Conservation (phyloP, 2,113 vertebrate species). For the Lutjanus erythropterus region DNA sequence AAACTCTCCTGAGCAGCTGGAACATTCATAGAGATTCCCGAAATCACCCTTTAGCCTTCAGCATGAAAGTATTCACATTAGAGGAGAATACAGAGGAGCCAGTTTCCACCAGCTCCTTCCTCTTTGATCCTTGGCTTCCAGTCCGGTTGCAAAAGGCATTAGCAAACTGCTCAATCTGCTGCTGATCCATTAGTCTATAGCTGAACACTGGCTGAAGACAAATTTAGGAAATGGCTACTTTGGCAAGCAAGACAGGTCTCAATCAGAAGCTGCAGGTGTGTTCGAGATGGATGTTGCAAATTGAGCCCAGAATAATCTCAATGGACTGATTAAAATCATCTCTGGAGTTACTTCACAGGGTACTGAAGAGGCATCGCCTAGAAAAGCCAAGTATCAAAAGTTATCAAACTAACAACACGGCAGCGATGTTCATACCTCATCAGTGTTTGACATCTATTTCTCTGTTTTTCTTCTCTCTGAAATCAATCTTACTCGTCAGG, state of each 20-base stretch:
- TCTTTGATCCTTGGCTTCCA: conserved; percentile 30
- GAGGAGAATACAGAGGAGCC: conserved; percentile 17
- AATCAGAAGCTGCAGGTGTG: conserved; percentile 44
- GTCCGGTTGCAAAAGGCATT: conserved; percentile 30
- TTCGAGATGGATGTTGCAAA: conserved; percentile 32
- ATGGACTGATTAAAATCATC: conserved; percentile 32
- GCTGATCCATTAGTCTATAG: conserved; percentile 33
- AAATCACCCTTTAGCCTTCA: conserved; percentile 13
- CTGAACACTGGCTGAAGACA: conserved; percentile 37
- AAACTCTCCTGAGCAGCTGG: conserved; percentile 28
- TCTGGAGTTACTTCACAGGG: conserved; percentile 3
- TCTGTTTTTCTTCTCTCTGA: neutral
- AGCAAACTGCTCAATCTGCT: conserved; percentile 39
- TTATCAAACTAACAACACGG: conserved; percentile 1
- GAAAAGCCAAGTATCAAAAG: conserved; percentile 11
- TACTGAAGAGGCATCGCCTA: neutral
- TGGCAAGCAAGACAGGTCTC: conserved; percentile 46
- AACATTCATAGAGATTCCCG: conserved; percentile 14
- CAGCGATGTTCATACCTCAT: neutral
- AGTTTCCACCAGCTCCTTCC: conserved; percentile 16
- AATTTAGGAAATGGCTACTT: conserved; percentile 43
- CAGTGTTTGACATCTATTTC: conserved; percentile 33
- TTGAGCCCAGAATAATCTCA: conserved; percentile 16
- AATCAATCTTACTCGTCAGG: conserved; percentile 22
- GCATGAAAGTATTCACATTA: conserved; percentile 22